These are phyloP conservation scores for Tricholauxania praeusta DNA, from an alignment of 2,888 invertebrate genomes.

Conservation along the genomic window DNA sequence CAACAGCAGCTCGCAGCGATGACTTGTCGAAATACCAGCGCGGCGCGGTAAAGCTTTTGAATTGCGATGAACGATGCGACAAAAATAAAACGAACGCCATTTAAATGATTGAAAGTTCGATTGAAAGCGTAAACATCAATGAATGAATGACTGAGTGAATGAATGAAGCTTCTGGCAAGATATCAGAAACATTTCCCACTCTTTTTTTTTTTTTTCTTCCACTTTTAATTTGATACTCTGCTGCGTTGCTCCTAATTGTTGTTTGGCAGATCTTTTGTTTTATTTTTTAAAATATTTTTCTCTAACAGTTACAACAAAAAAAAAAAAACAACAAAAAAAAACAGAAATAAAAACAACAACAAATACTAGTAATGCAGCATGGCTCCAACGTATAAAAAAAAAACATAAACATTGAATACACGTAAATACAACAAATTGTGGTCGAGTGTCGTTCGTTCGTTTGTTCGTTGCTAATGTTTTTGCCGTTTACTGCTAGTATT, in stretches of 20 bases:
- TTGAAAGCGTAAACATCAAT: neutral
- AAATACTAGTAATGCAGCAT: neutral
- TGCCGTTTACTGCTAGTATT: neutral
- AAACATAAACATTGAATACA: neutral
- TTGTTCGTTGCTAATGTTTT: slow-evolving; percentile 1
- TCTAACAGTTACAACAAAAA: neutral
- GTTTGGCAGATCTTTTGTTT: too few species aligned
- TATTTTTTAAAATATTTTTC: neutral
- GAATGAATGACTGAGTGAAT: neutral
- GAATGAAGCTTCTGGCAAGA: neutral
- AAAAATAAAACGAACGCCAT: too few species aligned
- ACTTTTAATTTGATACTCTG: neutral
- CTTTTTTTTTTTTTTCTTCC: too few species aligned
- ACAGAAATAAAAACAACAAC: neutral
- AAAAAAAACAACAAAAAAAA: neutral
- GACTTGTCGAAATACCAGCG: too few species aligned
- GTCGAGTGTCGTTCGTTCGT: neutral
- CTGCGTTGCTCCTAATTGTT: slow-evolving; percentile 3
- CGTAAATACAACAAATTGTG: slow-evolving; percentile 6
- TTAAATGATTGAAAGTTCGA: neutral
- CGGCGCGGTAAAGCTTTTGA: too few species aligned
- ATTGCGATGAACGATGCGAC: too few species aligned
- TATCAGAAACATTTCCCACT: too few species aligned
- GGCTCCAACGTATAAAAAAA: neutral
- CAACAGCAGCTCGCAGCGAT: too few species aligned